Conservation (phyloP, 2,797 vertebrate species). For the Chelidonichthys spinosus region DNA sequence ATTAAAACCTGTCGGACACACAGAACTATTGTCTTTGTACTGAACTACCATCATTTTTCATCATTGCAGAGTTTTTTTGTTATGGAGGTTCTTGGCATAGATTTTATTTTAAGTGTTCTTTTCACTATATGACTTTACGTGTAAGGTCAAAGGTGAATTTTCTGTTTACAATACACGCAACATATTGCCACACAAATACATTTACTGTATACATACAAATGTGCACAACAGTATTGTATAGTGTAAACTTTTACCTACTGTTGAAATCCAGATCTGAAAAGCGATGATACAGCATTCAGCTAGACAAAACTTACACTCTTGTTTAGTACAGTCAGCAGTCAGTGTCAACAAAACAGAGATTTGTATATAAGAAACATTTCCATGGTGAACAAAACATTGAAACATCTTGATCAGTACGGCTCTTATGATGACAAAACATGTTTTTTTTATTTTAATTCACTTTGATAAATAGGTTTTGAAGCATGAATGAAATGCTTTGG, state of each 20-base stretch:
- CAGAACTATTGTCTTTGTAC: no score
- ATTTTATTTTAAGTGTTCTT: no score
- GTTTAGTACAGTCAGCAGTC: neutral
- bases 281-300: neutral
- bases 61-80: no score
- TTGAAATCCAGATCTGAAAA: neutral
- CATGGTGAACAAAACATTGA: neutral
- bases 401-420: no score
- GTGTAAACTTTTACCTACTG: no score
- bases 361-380: neutral
- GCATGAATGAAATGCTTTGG: neutral
- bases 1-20: no score
- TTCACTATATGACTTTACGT: no score
- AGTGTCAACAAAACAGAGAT: conserved; percentile 1
- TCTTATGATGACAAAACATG: neutral
- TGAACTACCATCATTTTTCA: no score
- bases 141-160: no score
- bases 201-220: neutral
- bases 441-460: neutral
- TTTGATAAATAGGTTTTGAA: neutral
- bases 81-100: no score
- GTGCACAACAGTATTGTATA: neutral
- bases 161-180: no score
- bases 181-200: no score
- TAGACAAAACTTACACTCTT: neutral